A percentile compares a stretch with the other conserved stretches of the same genome.
Evolutionary conservation across 2,797 vertebrate genomes (phyloP).

Genomic region (Muscicapa comitata): DNA sequence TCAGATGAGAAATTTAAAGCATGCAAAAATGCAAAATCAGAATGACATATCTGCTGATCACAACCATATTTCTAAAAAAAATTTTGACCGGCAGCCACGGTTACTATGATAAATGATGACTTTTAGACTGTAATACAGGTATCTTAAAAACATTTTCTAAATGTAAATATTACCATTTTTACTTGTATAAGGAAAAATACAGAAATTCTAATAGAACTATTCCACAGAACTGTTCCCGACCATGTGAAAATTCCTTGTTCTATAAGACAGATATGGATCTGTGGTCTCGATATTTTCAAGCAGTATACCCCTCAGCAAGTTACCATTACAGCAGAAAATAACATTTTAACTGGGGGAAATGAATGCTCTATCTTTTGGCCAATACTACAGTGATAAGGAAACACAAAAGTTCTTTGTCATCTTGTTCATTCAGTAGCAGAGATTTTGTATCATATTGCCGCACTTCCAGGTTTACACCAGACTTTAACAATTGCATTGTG

Average conservation of each 20-base stretch:
- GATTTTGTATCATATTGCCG: neutral
- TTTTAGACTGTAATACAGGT: neutral
- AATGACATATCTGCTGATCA: neutral
- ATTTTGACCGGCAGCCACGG: neutral
- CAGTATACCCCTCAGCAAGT: neutral
- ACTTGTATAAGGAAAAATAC: neutral
- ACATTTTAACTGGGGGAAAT: neutral
- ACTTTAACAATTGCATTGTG: neutral
- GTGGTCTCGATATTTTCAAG: neutral
- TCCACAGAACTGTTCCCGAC: neutral
- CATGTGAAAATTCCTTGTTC: neutral
- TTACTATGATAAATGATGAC: rapidly evolving
- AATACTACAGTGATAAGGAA: neutral
- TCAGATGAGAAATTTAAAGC: neutral
- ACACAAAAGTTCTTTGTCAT: neutral
- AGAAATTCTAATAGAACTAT: neutral
- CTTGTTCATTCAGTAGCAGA: neutral
- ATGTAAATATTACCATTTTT: neutral
- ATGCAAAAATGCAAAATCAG: rapidly evolving
- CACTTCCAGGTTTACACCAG: neutral
- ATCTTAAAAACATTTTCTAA: neutral
- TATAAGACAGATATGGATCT: neutral
- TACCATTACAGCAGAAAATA: neutral
- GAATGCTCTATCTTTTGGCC: neutral
- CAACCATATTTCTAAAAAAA: neutral